A percentile compares a stretch with the other conserved stretches of the same genome.
Conservation (phyloP, 2,888 invertebrate genomes). For the Trimorus sp. region DNA sequence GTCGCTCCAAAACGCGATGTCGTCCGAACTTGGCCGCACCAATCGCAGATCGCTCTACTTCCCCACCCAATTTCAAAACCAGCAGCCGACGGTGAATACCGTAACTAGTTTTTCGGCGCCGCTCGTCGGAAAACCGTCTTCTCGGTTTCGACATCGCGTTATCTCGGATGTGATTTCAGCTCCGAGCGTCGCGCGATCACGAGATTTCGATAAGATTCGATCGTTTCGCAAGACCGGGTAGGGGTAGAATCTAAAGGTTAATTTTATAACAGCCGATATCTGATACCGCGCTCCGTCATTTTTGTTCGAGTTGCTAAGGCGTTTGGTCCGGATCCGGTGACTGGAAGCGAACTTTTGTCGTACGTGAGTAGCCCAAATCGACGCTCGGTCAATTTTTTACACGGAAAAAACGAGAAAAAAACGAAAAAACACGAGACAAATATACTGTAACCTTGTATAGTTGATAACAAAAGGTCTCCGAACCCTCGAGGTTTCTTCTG, state of each 20-base stretch:
- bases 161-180: conserved; percentile 54
- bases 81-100: too few species aligned
- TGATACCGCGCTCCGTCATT: conserved; percentile 57
- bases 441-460: too few species aligned
- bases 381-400: too few species aligned
- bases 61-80: not conserved
- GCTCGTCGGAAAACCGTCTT: conserved; percentile 29
- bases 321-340: too few species aligned
- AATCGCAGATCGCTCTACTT: too few species aligned
- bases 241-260: conserved; percentile 65
- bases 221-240: conserved; percentile 42
- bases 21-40: too few species aligned
- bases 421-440: too few species aligned
- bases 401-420: too few species aligned
- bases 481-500: too few species aligned
- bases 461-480: too few species aligned
- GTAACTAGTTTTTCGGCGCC: not conserved
- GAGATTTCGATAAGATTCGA: conserved; percentile 58
- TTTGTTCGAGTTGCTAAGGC: conserved; percentile 53
- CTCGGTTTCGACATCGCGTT: conserved; percentile 46
- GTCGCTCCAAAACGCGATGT: too few species aligned
- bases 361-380: conserved; percentile 30
- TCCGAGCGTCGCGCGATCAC: conserved; percentile 42
- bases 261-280: conserved; percentile 64
- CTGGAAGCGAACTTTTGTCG: conserved; percentile 10